Base-by-base conservation (phyloP, 2,888 invertebrate genomes). In the Sinohyriopsis cumingii region DNA sequence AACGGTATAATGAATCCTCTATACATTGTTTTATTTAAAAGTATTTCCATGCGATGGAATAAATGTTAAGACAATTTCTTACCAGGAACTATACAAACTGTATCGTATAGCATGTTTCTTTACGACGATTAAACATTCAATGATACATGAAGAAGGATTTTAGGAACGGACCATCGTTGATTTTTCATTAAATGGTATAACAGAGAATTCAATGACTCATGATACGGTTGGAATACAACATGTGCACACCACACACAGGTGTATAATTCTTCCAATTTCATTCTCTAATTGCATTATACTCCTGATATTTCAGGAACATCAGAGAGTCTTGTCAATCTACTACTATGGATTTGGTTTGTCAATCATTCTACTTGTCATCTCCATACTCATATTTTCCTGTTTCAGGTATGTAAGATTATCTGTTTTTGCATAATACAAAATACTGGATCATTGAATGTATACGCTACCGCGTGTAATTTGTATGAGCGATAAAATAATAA, bases 341-440 rank as follows among this genome's bases (percentile, higher is more conserved):
- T 82, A 82, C 28, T 77, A 76, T 22, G 85, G 85, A 5, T 84
- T 82, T 60, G 64, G 73, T 33, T 64, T 83, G 18, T 84, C 84
- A 15, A 79, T 82, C 19, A 66, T 82, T 19, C 71, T 83, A 0
- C 79, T 84, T 18, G 63, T 81, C n/a, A 74, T 83, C 45, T 80
- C 82, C 22, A 62, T 86, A 54, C 71, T 78, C 63, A 81, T 86
- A 25, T 86, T 86, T 68, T 77, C 75, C 22, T 66, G 73, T 45
- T 86, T 84, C 75, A 82, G 84, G 85, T 86, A 74, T 76, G 79
- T 65, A 24, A 1, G 45, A 28, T 20, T 25, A 12, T 59, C n/a
- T 56, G 4, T 24, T 28, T 63, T 22, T 25, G n/a, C 22, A 53
- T 64, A 2, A 60, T 63, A 28, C 20, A 59, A 59, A 20, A 59